Conservation (phyloP, 1,140 invertebrate species). For the Drosophila miranda region DNA sequence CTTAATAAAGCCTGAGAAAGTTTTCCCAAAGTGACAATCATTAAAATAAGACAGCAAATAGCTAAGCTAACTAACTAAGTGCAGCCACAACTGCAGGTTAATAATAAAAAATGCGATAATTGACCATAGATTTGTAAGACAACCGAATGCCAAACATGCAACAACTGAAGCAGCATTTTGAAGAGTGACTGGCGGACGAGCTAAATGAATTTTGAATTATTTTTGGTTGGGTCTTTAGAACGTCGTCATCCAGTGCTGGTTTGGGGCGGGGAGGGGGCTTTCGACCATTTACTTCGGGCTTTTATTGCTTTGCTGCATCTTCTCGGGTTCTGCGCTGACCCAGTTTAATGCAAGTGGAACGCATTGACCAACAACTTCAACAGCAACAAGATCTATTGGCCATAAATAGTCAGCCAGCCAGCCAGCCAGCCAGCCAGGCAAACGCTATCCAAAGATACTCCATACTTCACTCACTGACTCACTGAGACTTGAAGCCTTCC, state of each 20-base stretch:
- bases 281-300: too few species aligned
- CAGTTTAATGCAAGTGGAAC: slow-evolving; percentile 81
- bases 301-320: slow-evolving; percentile 29
- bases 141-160: slow-evolving; percentile 53
- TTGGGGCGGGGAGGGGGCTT: too few species aligned
- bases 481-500: slow-evolving; percentile 16
- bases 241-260: background rate
- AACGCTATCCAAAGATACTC: slow-evolving; percentile 10
- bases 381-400: slow-evolving; percentile 46
- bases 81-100: slow-evolving; percentile 34
- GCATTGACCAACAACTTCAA: slow-evolving; percentile 59
- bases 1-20: slow-evolving; percentile 79
- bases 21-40: slow-evolving; percentile 67
- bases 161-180: slow-evolving; percentile 14
- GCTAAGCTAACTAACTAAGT: slow-evolving; percentile 27
- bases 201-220: slow-evolving; percentile 37
- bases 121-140: slow-evolving; percentile 68
- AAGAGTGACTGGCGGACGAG: slow-evolving; percentile 26
- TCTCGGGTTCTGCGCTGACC: slow-evolving; percentile 59
- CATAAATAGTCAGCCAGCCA: slow-evolving; percentile 59
- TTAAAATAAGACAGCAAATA: slow-evolving; percentile 50
- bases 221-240: slow-evolving; percentile 26
- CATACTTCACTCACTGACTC: slow-evolving; percentile 43
- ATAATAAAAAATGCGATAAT: slow-evolving; percentile 65
- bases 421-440: slow-evolving; percentile 25